phyloP scores from a whole-genome alignment of 2,113 vertebrate genomes.

The Lycocorax pyrrhopterus region DNA sequence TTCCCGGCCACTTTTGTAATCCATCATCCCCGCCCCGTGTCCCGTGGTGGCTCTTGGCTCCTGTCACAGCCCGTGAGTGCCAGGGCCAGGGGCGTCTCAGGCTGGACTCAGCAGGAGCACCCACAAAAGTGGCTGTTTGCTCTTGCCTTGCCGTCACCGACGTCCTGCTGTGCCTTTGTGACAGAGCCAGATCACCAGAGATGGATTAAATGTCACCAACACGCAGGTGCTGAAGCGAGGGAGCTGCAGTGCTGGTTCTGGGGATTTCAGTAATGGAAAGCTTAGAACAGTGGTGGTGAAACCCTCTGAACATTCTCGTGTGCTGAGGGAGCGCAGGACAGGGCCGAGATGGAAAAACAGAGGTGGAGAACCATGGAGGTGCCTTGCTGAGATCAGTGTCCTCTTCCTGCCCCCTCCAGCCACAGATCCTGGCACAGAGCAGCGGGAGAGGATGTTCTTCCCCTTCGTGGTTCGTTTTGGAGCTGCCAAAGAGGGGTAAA shows the following conservation, averaged over 20 bases:
- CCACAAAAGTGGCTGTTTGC: background rate
- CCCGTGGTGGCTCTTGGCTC: background rate
- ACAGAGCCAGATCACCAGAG: accelerated
- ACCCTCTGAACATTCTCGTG: accelerated
- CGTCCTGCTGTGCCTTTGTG: background rate
- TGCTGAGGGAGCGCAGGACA: background rate
- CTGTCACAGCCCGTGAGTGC: background rate
- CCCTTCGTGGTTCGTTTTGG: accelerated
- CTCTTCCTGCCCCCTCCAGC: background rate
- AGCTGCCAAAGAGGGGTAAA: accelerated
- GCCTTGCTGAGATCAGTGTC: background rate
- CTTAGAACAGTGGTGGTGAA: accelerated
- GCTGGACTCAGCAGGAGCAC: background rate
- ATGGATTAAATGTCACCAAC: accelerated
- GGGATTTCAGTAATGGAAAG: accelerated
- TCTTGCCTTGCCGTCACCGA: accelerated
- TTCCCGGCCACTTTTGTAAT: background rate
- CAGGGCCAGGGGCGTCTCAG: background rate
- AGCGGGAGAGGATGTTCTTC: background rate
- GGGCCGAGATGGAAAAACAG: background rate
- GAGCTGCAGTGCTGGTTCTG: accelerated
- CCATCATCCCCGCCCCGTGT: background rate
- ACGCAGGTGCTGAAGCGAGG: background rate
- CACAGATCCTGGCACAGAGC: accelerated
- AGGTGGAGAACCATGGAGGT: accelerated